Evolutionary conservation across 2,888 invertebrate genomes (phyloP).

Genomic region (Tipula vernalis): DNA sequence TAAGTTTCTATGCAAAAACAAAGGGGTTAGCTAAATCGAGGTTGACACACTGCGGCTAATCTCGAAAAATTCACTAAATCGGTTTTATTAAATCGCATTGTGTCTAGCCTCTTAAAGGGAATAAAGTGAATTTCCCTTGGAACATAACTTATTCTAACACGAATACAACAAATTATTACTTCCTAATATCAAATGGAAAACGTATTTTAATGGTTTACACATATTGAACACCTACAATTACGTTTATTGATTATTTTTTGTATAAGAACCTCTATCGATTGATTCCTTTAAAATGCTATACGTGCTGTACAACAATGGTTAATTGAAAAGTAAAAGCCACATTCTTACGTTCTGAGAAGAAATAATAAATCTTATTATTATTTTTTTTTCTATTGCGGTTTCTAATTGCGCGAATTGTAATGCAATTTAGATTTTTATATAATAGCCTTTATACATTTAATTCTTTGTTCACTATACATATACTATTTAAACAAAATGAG

Average conservation of each 20-base stretch:
- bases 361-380: not conserved
- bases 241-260: not conserved
- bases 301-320: not conserved
- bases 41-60: too few species aligned
- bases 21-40: too few species aligned
- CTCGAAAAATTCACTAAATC: too few species aligned
- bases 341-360: not conserved
- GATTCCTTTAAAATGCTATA: not conserved
- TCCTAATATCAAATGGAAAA: not conserved
- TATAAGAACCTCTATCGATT: not conserved
- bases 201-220: not conserved
- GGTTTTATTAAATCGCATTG: too few species aligned
- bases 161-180: not conserved
- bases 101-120: too few species aligned
- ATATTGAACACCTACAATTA: not conserved
- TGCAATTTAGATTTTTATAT: not conserved
- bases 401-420: not conserved
- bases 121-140: not conserved
- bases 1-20: too few species aligned
- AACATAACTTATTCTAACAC: too few species aligned
- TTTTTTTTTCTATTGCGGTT: not conserved
- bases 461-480: not conserved
- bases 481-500: not conserved
- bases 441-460: not conserved
- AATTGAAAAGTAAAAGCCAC: not conserved